phyloP scores from a whole-genome alignment of 1,140 invertebrate genomes.

The Mamestra configurata region DNA sequence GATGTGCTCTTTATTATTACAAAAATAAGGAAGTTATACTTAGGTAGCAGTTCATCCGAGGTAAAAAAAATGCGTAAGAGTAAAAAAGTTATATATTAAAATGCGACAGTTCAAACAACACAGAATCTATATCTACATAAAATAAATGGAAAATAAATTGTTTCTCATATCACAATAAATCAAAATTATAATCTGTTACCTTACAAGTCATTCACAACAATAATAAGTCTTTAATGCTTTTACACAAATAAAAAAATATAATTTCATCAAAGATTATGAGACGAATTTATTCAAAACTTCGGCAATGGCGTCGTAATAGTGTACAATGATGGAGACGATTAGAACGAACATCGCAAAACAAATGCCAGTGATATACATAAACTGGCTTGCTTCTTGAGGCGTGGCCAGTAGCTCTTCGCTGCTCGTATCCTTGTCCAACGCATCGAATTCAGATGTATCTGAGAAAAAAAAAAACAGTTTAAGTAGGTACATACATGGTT shows the following conservation, averaged over 20 bases:
- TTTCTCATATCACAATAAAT: constrained; percentile 23
- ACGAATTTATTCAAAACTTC: constrained; percentile 68
- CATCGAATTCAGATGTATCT: constrained; percentile 91
- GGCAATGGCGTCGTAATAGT: constrained; percentile 81
- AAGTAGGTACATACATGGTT: not conserved
- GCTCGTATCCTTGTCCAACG: constrained; percentile 88
- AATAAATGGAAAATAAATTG: constrained; percentile 33
- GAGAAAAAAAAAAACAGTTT: constrained; percentile 56
- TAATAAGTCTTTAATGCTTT: constrained; percentile 46
- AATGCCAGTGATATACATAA: constrained; percentile 88
- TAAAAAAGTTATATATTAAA: constrained; percentile 57
- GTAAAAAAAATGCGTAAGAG: constrained; percentile 17
- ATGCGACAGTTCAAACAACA: constrained; percentile 58
- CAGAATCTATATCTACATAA: constrained; percentile 12
- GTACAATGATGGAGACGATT: constrained; percentile 89
- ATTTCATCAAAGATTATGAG: constrained; percentile 61
- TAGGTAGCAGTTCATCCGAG: not conserved
- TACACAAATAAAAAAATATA: constrained; percentile 23
- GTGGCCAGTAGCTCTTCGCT: constrained; percentile 85
- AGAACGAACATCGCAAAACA: constrained; percentile 89
- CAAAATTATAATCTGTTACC: constrained; percentile 39
- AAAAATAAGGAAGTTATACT: not conserved
- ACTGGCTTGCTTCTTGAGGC: constrained; percentile 87
- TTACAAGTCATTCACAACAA: constrained; percentile 50
- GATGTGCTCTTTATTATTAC: not conserved